These are phyloP conservation scores for Ammodytes dubius DNA, from an alignment of 2,113 vertebrate species.

Conservation along the genomic window DNA sequence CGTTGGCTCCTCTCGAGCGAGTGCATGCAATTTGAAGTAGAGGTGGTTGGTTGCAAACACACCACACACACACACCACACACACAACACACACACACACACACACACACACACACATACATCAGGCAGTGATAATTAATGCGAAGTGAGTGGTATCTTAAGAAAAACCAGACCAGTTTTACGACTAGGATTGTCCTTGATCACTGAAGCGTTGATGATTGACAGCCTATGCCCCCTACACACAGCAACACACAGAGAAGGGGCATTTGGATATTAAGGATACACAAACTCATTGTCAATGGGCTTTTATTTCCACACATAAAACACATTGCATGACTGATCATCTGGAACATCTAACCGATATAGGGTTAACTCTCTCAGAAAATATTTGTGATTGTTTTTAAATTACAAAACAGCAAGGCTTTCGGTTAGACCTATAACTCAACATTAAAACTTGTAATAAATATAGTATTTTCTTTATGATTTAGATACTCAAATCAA, in stretches of 20 bases:
- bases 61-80: conserved; percentile 9
- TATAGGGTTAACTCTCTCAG: not conserved
- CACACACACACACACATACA: conserved; percentile 33
- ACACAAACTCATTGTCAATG: conserved; percentile 53
- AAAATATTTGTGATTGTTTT: conserved; percentile 13
- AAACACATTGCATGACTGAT: conserved; percentile 27
- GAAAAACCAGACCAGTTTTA: conserved; percentile 83
- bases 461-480: not conserved
- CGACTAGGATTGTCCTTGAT: conserved; percentile 84
- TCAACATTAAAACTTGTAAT: conserved; percentile 11
- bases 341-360: conserved; percentile 23
- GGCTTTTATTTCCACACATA: conserved; percentile 46
- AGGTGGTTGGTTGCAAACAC: conserved; percentile 33
- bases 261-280: conserved; percentile 72
- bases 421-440: too few relatives aligned
- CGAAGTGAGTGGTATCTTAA: conserved; percentile 87
- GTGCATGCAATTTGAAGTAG: conserved; percentile 36
- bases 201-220: conserved; percentile 84
- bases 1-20: conserved; percentile 44
- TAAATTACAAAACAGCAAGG: too few relatives aligned
- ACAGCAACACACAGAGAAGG: conserved; percentile 74
- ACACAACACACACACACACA: not conserved
- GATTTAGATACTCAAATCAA: not conserved
- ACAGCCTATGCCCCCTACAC: conserved; percentile 80
- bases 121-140: conserved; percentile 83